Evolutionary conservation across 2,113 vertebrate genomes (phyloP).

Genomic region (Galbula dea): DNA sequence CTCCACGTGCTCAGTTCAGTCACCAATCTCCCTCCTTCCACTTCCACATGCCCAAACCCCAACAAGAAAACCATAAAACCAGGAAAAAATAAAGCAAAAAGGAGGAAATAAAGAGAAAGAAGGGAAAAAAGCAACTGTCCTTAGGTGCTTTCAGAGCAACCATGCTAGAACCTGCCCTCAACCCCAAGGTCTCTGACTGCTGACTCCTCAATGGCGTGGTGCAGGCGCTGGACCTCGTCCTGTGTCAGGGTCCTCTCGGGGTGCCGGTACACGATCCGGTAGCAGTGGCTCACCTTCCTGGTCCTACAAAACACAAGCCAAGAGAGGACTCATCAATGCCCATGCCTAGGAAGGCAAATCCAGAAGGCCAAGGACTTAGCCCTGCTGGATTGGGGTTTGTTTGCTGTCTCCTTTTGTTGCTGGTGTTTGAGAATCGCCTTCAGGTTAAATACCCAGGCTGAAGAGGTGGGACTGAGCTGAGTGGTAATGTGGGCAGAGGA

Average conservation of each 20-base stretch:
- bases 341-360: not conserved
- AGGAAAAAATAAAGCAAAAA: not conserved
- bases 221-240: slow-evolving; percentile 79
- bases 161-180: slow-evolving; percentile 81
- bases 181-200: slow-evolving; percentile 82
- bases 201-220: slow-evolving; percentile 76
- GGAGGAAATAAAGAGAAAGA: rapidly evolving
- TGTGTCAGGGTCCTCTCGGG: slow-evolving; percentile 89
- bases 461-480: not conserved
- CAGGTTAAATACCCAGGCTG: slow-evolving; percentile 4
- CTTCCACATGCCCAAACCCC: no score
- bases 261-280: slow-evolving; percentile 89
- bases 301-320: slow-evolving; percentile 74
- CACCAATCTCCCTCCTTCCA: no score
- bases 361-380: not conserved
- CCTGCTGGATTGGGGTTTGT: not conserved
- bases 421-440: slow-evolving; percentile 32
- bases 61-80: no score
- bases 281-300: slow-evolving; percentile 87
- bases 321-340: slow-evolving; percentile 5
- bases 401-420: not conserved
- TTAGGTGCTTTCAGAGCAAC: not conserved
- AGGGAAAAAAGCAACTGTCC: not conserved
- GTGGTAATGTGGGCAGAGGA: slow-evolving; percentile 19
- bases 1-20: not conserved